Evolutionary conservation across 1,140 invertebrate species (phyloP).

Genomic region (Nasonia longicornis): DNA sequence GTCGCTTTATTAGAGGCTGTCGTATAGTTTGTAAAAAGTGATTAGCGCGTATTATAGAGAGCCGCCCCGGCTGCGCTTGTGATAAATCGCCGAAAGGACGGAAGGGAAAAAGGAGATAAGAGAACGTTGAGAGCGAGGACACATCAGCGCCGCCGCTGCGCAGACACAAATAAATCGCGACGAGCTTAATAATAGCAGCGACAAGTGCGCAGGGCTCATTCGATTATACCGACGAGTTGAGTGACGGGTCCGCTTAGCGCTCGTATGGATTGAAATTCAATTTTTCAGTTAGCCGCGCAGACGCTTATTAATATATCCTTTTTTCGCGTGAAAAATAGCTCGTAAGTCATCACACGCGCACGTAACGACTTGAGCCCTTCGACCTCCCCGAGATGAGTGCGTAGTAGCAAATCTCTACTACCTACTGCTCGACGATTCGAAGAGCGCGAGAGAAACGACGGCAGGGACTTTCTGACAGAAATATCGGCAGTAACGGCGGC

Average conservation of each 20-base stretch:
- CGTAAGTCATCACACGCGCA: background rate
- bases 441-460: background rate
- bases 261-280: background rate
- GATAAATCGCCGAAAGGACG: conserved; percentile 38
- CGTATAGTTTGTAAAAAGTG: conserved; percentile 39
- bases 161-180: conserved; percentile 70
- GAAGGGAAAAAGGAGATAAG: conserved; percentile 48
- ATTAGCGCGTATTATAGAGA: conserved; percentile 12
- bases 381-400: background rate
- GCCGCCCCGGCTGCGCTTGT: background rate
- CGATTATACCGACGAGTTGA: background rate
- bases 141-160: conserved; percentile 26
- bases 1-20: conserved; percentile 36
- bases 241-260: background rate
- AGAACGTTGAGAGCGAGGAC: conserved; percentile 7
- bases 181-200: conserved; percentile 67
- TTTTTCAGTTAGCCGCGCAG: background rate
- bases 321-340: background rate
- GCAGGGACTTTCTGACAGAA: background rate
- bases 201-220: conserved; percentile 45
- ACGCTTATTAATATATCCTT: background rate
- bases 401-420: background rate
- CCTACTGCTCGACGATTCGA: background rate
- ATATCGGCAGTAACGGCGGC: background rate
- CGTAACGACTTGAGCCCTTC: background rate